Evolutionary conservation across 1,140 invertebrate genomes (phyloP), one percentile per base, ranked within the genome.

Genomic region (Drosophila carrolli): DNA sequence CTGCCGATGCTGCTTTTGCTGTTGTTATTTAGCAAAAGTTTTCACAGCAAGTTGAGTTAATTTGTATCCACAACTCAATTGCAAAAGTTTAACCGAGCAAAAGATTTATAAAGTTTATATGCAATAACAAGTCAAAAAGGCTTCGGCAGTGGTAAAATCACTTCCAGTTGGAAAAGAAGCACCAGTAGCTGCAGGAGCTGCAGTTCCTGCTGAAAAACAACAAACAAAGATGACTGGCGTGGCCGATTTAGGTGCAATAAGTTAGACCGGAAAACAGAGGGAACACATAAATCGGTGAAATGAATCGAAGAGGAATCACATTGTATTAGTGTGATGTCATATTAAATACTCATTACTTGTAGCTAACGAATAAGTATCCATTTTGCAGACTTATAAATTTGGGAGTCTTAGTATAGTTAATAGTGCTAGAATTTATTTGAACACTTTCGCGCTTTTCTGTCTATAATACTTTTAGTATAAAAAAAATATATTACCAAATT

Each of bases 31-130:
- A 62, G 80, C 32, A 72, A 68, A 84, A 88, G 68, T 58, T 89
- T 86, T 78, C 62, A 71, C 72, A 80, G 83, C 80, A 78, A 89
- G 81, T 77, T 79, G 68, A 89, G 84, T 90, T 90, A 89, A 84
- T 90, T 88, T 88, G 83, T 89, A 89, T 89, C 76, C 84, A 78
- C 74, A 89, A 89, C 84, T 89, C 84, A 81, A 89, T 89, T 89
- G 84, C 77, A 84, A 89, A 89, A 89, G 84, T 89, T 89, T 75
- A 90, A 84, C 85, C 77, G 77, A 75, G 84, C 84, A 84, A 89
- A 89, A 90, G 84, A 89, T 89, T 89, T 89, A 89, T 90, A 72
- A 89, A 90, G 58, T 89, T 89, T 89, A 74, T 80, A 89, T 89
- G 84, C 84, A 83, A 88, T 89, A 88, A 89, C 80, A 88, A 63